Evolutionary conservation across 2,888 invertebrate genomes (phyloP).

Genomic region (Zeuzera pyrina): DNA sequence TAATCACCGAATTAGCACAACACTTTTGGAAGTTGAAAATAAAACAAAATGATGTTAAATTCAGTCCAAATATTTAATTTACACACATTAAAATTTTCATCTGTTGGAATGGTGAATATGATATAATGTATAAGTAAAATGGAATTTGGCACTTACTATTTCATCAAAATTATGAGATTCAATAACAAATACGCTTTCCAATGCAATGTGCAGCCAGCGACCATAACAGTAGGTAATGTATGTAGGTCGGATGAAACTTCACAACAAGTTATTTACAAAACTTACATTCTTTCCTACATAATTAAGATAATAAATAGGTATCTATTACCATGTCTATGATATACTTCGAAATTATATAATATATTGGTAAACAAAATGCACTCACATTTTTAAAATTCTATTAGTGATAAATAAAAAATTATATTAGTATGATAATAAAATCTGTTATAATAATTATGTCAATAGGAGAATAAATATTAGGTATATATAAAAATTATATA

Average conservation of each 20-base stretch:
- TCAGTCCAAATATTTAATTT: constrained; percentile 65
- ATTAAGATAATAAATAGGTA: too few species aligned
- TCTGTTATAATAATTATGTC: constrained; percentile 25
- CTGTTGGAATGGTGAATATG: constrained; percentile 58
- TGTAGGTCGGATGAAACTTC: constrained; percentile 54
- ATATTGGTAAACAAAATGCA: too few species aligned
- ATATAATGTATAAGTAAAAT: constrained; percentile 29
- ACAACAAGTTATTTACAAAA: constrained; percentile 63
- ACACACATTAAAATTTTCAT: constrained; percentile 41
- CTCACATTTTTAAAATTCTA: too few species aligned
- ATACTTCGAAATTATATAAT: too few species aligned
- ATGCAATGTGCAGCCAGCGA: constrained; percentile 21
- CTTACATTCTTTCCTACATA: constrained; percentile 41
- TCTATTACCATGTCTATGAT: too few species aligned
- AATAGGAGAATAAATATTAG: not conserved
- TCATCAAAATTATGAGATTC: constrained; percentile 50
- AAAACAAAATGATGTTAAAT: constrained; percentile 28
- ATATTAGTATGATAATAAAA: too few species aligned
- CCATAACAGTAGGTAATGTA: too few species aligned
- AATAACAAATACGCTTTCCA: constrained; percentile 42
- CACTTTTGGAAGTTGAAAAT: too few species aligned
- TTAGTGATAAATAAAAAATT: too few species aligned
- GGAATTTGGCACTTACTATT: constrained; percentile 55
- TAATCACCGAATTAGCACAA: too few species aligned
- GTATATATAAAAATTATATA: too few species aligned